Evolutionary conservation across 2,113 vertebrate species (phyloP), one percentile per base, ranked within the genome.

Genomic region (Hypocryptadius cinnamomeus): DNA sequence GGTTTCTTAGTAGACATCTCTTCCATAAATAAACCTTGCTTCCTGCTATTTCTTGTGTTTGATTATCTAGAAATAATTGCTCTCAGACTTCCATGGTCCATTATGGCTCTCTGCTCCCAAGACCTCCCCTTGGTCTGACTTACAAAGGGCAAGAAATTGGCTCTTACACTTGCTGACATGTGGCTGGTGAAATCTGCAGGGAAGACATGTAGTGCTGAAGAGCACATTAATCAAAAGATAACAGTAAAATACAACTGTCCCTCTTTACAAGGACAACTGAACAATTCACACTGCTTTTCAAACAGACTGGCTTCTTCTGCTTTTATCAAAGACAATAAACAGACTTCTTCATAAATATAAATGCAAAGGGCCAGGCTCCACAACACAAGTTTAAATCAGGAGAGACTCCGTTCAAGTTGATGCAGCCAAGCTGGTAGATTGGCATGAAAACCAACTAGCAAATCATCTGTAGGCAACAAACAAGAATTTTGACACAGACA

Each of bases 91-190:
- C 44, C 51, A 74, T 28, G 51, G 72, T 51, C 78, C 45, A 42
- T 94, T 69, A 73, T 10, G 27, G 45, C 21, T 42, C 56, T 83
- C 66, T 96, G 70, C 73, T 96, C 94, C 82, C 87, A 95, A 94
- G 95, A 88, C 66, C 77, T 88, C 48, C 65, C 56, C 37, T 86
- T 81, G 83, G 89, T 83, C 61, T 71, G 92, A 77, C 37, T 78
- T 90, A 87, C 45, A 95, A 95, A 95, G 85, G 66, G 53, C 85
- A 93, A 96, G 93, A 91, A 95, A 78, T 86, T 95, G 89, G 92
- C 92, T 94, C 72, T 59, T 91, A 22, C 72, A 59, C 76, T 88
- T 70, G 53, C 72, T 95, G 79, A 88, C 92, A 84, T 90, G 85
- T 90, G 88, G 77, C 64, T 92, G 72, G n/a, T 72, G 39, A 91